A percentile compares a stretch with the other conserved stretches of the same genome.
phyloP scores from a whole-genome alignment of 2,797 vertebrate species.

The Muraenolepis orangiensis region DNA sequence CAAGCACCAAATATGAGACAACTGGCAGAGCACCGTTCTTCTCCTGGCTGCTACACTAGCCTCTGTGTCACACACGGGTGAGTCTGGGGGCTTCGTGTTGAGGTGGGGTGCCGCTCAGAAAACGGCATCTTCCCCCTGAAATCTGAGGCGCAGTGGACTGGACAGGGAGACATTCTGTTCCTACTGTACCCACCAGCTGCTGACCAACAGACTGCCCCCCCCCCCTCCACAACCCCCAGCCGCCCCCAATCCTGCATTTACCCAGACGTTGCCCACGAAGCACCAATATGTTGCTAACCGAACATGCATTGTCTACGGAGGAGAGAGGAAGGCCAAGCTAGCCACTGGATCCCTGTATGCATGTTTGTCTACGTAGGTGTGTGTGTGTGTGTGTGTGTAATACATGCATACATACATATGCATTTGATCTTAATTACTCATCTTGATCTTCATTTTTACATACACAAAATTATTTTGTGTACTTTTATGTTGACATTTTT shows the following conservation, averaged over 20 bases:
- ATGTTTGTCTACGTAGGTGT: no score
- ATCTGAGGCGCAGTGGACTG: conserved; percentile 54
- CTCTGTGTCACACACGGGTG: background rate
- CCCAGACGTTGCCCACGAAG: background rate
- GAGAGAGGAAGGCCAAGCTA: background rate
- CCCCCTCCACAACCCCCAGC: background rate
- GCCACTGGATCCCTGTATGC: no score
- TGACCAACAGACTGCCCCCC: conserved; percentile 33
- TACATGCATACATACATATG: no score
- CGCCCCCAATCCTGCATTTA: conserved; percentile 25
- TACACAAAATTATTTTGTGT: no score
- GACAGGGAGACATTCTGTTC: conserved; percentile 72
- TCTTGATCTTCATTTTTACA: no score
- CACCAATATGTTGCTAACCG: background rate
- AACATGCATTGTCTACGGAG: background rate
- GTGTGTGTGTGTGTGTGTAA: no score
- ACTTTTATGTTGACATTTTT: no score
- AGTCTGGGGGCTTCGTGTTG: conserved; percentile 16
- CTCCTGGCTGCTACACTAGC: background rate
- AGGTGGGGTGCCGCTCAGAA: conserved; percentile 28
- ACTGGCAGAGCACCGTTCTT: background rate
- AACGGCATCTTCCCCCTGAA: conserved; percentile 66
- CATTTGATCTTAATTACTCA: no score
- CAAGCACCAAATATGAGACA: background rate
- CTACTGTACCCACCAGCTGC: conserved; percentile 53